Evolutionary conservation across 2,797 vertebrate genomes (phyloP).

Genomic region (Epinephelus malabaricus): DNA sequence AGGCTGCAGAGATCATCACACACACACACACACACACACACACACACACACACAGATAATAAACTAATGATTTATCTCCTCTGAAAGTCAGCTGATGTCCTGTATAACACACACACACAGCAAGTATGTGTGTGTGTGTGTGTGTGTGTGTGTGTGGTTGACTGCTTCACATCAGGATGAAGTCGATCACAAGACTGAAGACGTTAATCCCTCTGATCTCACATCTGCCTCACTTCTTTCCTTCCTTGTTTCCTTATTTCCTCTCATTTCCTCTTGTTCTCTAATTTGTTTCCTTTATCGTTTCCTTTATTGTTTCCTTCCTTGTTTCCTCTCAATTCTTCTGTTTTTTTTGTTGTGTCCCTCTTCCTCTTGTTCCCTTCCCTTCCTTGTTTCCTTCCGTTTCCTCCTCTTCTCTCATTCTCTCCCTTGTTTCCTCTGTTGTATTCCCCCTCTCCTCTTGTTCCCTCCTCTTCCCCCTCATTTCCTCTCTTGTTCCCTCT

Average conservation of each 20-base stretch:
- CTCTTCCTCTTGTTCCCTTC: no score
- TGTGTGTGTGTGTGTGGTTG: constrained; percentile 6
- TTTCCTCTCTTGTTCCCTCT: neutral
- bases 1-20: no score
- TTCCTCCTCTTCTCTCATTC: neutral
- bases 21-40: constrained; percentile 15
- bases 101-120: no score
- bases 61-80: no score
- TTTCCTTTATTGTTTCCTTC: neutral
- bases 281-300: no score
- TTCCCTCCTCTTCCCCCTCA: neutral
- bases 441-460: neutral
- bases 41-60: neutral
- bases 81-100: no score
- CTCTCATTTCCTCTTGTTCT: no score
- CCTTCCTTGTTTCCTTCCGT: neutral
- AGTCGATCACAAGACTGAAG: constrained; percentile 40
- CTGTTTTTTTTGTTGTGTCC: no score
- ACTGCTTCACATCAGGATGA: constrained; percentile 33
- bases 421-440: neutral
- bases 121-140: neutral
- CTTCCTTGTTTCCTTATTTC: no score
- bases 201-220: constrained; percentile 40
- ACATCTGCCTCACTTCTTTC: neutral
- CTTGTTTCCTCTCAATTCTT: neutral